Evolutionary conservation across 2,113 vertebrate genomes (phyloP).

Genomic region (Rhagologus leucostigma): DNA sequence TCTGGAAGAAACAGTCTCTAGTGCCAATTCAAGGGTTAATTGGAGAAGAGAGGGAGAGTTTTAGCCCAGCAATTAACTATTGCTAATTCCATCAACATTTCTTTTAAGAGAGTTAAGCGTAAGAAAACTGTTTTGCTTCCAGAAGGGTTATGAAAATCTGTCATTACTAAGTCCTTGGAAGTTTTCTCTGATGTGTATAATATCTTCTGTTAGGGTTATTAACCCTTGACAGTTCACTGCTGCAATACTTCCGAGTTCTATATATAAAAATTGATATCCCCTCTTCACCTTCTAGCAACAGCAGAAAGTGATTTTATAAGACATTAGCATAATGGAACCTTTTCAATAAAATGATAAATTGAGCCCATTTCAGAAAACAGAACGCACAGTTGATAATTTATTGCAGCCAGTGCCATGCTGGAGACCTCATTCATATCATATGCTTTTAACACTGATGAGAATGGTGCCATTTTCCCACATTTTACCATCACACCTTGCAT

Average conservation of each 20-base stretch:
- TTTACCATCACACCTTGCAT: not conserved
- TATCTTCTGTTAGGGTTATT: conserved; percentile 37
- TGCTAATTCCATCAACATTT: not conserved
- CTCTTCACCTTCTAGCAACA: conserved; percentile 67
- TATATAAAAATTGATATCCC: conserved; percentile 62
- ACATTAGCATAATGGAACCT: conserved; percentile 84
- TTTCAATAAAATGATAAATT: conserved; percentile 81
- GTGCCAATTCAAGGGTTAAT: not conserved
- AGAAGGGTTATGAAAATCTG: not conserved
- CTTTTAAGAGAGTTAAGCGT: not conserved
- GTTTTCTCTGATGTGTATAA: not conserved
- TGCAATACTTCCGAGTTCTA: not conserved
- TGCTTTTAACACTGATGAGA: conserved; percentile 78
- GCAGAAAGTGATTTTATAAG: conserved; percentile 70
- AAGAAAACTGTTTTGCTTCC: not conserved
- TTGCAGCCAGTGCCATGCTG: conserved; percentile 46
- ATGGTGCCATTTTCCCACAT: not conserved
- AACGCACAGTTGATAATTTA: conserved; percentile 75
- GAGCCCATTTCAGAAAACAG: conserved; percentile 76
- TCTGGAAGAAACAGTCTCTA: not conserved
- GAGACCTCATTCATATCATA: conserved; percentile 59
- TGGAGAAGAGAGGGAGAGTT: not conserved
- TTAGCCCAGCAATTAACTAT: not conserved
- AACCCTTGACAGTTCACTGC: conserved; percentile 55
- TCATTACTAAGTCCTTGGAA: conserved; percentile 51